Percentiles rank a stretch among this genome's conserved stretches.
Evolutionary conservation across 1,140 invertebrate genomes (phyloP).

Genomic region (Lucilia cuprina): DNA sequence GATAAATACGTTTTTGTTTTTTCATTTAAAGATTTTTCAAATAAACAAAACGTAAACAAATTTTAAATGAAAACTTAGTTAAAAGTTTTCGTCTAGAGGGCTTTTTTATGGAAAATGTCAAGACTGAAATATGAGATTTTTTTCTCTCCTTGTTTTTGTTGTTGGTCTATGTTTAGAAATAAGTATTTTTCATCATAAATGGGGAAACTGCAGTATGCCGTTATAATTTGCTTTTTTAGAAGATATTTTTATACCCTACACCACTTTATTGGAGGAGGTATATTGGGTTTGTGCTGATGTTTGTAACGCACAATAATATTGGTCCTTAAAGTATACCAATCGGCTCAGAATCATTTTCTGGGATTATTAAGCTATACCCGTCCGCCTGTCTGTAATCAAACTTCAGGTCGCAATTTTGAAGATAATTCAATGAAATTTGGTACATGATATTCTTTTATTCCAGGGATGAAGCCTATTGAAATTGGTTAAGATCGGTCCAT

Average conservation of each 20-base stretch:
- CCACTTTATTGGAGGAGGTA: no score
- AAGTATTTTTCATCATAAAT: background rate
- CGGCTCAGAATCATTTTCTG: no score
- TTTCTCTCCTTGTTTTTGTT: background rate
- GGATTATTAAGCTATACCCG: no score
- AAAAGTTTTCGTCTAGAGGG: constrained; percentile 11
- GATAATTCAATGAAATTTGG: no score
- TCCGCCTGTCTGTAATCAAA: no score
- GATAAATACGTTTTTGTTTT: background rate
- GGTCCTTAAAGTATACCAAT: no score
- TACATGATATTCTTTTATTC: no score
- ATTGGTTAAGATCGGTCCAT: no score
- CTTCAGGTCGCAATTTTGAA: no score
- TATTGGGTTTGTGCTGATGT: no score
- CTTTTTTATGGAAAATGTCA: constrained; percentile 25
- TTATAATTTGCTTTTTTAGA: background rate
- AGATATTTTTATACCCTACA: background rate
- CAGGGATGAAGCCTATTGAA: no score
- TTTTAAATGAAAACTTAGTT: constrained; percentile 21
- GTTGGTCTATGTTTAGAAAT: background rate
- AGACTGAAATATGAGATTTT: constrained; percentile 16
- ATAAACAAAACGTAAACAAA: background rate
- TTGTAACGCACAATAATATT: no score
- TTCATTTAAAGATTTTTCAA: background rate
- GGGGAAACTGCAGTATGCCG: background rate